Percentiles rank a stretch among this genome's conserved stretches.
Evolutionary conservation across 2,888 invertebrate genomes (phyloP).

Genomic region (Orgyia antiqua): DNA sequence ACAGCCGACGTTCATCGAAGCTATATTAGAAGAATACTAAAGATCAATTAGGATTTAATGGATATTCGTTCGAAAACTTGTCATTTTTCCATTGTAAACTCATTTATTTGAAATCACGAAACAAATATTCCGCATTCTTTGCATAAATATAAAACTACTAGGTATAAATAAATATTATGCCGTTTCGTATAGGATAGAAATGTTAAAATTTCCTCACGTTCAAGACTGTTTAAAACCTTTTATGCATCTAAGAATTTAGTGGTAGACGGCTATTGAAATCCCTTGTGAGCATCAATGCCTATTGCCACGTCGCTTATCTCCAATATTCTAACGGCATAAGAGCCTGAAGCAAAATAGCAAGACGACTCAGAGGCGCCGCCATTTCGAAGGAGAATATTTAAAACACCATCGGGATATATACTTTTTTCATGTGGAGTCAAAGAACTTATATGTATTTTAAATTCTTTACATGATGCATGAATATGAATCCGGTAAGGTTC

Average conservation of each 20-base stretch:
- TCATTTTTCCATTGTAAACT: too few relatives aligned
- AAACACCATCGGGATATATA: too few relatives aligned
- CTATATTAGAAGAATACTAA: slow-evolving; percentile 53
- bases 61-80: too few relatives aligned
- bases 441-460: too few relatives aligned
- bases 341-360: slow-evolving; percentile 18
- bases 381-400: slow-evolving; percentile 58
- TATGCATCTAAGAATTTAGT: slow-evolving; percentile 62
- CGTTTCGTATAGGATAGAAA: too few relatives aligned
- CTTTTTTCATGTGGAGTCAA: too few relatives aligned
- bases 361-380: slow-evolving; percentile 26
- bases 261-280: slow-evolving; percentile 68
- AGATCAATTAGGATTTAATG: slow-evolving; percentile 60
- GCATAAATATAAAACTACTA: too few relatives aligned
- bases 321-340: slow-evolving; percentile 47
- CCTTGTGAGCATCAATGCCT: slow-evolving; percentile 72
- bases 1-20: slow-evolving; percentile 57
- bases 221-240: slow-evolving; percentile 62
- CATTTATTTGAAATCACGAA: too few relatives aligned
- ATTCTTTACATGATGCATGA: too few relatives aligned
- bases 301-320: slow-evolving; percentile 73
- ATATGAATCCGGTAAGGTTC: too few relatives aligned
- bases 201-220: slow-evolving; percentile 51
- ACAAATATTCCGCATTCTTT: too few relatives aligned
- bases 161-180: too few relatives aligned